A percentile compares a stretch with the other conserved stretches of the same genome.
phyloP scores from a whole-genome alignment of 2,888 invertebrate species.

The Thecocarcelia acutangulata region DNA sequence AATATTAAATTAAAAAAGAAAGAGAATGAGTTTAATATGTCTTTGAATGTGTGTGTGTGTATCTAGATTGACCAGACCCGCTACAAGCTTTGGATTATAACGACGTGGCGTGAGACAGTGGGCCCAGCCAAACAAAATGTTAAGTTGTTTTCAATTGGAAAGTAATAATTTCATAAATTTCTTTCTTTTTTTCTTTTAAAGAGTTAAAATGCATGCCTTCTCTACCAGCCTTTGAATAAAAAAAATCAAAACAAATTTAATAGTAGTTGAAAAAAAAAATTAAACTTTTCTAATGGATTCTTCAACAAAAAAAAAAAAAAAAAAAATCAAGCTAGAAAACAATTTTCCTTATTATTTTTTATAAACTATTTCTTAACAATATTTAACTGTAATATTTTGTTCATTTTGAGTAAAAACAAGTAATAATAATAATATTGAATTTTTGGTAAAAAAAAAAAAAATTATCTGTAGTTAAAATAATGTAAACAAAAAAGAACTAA shows the following conservation, averaged over 20 bases:
- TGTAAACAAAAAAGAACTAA: neutral
- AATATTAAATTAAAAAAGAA: constrained; percentile 10
- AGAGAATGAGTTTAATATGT: constrained; percentile 34
- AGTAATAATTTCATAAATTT: constrained; percentile 58
- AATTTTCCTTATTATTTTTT: constrained; percentile 43
- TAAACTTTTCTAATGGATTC: constrained; percentile 42
- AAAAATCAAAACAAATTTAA: constrained; percentile 28
- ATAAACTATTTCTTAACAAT: constrained; percentile 49
- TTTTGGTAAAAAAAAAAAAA: constrained; percentile 13
- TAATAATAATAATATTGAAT: constrained; percentile 9
- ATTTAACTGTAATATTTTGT: constrained; percentile 48
- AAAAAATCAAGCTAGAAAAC: constrained; percentile 34
- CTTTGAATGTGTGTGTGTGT: constrained; percentile 38
- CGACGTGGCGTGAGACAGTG: constrained; percentile 5
- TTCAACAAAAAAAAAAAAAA: constrained; percentile 21
- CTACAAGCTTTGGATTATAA: constrained; percentile 1
- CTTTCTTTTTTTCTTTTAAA: constrained; percentile 59
- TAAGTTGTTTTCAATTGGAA: constrained; percentile 44
- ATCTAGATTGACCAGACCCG: constrained; percentile 12
- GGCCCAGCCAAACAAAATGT: constrained; percentile 9
- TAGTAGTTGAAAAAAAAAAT: constrained; percentile 14
- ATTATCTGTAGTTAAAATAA: constrained; percentile 40
- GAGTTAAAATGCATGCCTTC: constrained; percentile 53
- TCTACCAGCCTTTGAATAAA: constrained; percentile 38
- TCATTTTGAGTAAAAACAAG: constrained; percentile 33